Evolutionary conservation across 2,888 invertebrate genomes (phyloP), one percentile per base, ranked within the genome.

Genomic region (Mythimna pallens): DNA sequence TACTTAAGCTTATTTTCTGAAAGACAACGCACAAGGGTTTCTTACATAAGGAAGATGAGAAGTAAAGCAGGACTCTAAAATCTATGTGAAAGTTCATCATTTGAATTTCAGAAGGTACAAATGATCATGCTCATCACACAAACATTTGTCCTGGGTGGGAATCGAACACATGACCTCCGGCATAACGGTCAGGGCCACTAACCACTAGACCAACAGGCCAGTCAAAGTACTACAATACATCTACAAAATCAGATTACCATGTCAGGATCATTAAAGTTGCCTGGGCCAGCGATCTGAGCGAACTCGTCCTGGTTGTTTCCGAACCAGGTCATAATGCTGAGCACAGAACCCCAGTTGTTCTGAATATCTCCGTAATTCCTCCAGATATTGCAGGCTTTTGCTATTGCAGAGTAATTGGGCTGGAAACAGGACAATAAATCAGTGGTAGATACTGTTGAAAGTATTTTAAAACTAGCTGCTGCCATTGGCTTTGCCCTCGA

Each of bases 241-340:
- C 92, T 3, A 97, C 97, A 3, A 22, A 61, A n/a, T 61, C 86
- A 97, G 4, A 22, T 61, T 61, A 97, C 97, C 98, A 97, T 98
- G 87, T 98, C 98, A 10, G 98, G 98, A 88, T 98, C 98, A 97
- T 96, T 97, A 97, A 81, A 97, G 84, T 97, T 97, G 97, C 97
- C 98, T 0, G 97, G 97, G 1, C 97, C 97, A 6, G 97, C 97
- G 89, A 97, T 93, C 6, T 94, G 88, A 1, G 95, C 95, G 69
- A 97, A 92, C 57, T 96, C 91, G 57, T 97, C 96, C 90, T 97
- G 97, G 87, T 97, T 96, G 52, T 95, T 91, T 3, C 97, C 97
- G 86, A 97, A 82, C 97, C 97, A 98, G 0, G 97, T 92, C 87
- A 97, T 96, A 83, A 97, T 97, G 57, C 87, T 91, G 1, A 92